Evolutionary conservation across 1,140 invertebrate species (phyloP), one percentile per base, ranked within the genome.

Genomic region (Tetragnatha versicolor): DNA sequence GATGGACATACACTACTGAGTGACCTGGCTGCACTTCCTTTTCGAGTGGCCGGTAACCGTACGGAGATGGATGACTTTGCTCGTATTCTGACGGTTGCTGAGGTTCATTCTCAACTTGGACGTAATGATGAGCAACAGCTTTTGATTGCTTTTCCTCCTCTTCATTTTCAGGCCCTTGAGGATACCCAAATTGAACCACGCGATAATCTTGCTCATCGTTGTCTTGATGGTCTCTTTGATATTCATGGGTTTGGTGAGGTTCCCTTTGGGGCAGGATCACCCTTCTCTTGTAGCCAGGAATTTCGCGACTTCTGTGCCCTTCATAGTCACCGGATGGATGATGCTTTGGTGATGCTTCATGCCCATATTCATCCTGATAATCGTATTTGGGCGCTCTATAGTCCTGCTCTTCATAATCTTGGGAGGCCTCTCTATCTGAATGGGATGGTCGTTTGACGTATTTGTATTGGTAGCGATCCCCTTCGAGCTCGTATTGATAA

Each of bases 401-500:
- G n/a, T n/a, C n/a, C n/a, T n/a, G n/a, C n/a, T n/a, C n/a, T n/a
- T n/a, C n/a, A n/a, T n/a, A n/a, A n/a, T n/a, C n/a, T n/a, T n/a
- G n/a, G n/a, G n/a, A n/a, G n/a, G n/a, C n/a, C n/a, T n/a, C n/a
- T n/a, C n/a, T n/a, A n/a, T n/a, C 37, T 27, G 29, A 7, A 45
- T n/a, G 33, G 27, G 14, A 27, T 6, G 37, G 61, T 3, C 14
- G 9, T 27, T 65, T 45, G 20, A n/a, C 10, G 2, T 65, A 42
- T 7, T 29, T 65, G 37, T 65, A 42, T 25, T 12, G 27, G 5
- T 70, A 9, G 10, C 12, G 29, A 33, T 37, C 12, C 3, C 5
- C 35, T 17, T 70, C n/a, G 14, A 70, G 29, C 27, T 70, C 68
- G 29, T 70, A 70, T 12, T 70, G 68, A 25, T 70, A 70, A 39